phyloP scores from a whole-genome alignment of 2,797 vertebrate species.

The Pelobates cultripes region DNA sequence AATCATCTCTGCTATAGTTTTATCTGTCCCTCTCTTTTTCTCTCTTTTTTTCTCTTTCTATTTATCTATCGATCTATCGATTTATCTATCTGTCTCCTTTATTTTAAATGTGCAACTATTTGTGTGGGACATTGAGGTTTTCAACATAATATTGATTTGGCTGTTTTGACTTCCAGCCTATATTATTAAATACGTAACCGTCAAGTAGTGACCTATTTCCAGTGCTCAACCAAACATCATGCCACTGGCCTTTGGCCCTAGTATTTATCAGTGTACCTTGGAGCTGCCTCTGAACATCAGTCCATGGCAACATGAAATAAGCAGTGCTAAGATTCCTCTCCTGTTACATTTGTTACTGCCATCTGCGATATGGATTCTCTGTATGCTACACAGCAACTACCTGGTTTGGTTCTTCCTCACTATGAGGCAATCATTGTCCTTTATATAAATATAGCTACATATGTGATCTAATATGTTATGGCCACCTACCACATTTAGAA shows the following conservation, averaged over 20 bases:
- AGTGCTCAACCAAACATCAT: constrained; percentile 15
- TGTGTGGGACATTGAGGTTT: too few relatives aligned
- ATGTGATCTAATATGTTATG: neutral
- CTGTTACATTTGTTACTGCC: neutral
- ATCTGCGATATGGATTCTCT: neutral
- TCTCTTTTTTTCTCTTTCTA: too few relatives aligned
- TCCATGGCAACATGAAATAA: constrained; percentile 26
- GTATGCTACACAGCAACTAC: neutral
- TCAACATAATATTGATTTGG: too few relatives aligned
- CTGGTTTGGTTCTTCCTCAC: neutral
- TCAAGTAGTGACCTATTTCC: constrained; percentile 4
- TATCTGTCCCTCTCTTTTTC: too few relatives aligned
- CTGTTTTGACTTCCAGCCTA: neutral
- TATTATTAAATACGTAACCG: neutral
- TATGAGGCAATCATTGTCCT: neutral
- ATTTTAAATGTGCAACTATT: too few relatives aligned
- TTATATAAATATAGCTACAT: neutral
- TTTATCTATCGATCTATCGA: too few relatives aligned
- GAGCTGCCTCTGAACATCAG: neutral
- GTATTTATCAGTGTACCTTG: constrained; percentile 22
- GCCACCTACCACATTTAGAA: neutral
- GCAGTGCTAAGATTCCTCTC: neutral
- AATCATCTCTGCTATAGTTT: too few relatives aligned
- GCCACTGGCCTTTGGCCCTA: neutral
- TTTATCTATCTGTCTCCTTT: too few relatives aligned